A percentile compares a stretch with the other conserved stretches of the same genome.
Conservation (phyloP, 2,888 invertebrate genomes). For the Neoascia interrupta region DNA sequence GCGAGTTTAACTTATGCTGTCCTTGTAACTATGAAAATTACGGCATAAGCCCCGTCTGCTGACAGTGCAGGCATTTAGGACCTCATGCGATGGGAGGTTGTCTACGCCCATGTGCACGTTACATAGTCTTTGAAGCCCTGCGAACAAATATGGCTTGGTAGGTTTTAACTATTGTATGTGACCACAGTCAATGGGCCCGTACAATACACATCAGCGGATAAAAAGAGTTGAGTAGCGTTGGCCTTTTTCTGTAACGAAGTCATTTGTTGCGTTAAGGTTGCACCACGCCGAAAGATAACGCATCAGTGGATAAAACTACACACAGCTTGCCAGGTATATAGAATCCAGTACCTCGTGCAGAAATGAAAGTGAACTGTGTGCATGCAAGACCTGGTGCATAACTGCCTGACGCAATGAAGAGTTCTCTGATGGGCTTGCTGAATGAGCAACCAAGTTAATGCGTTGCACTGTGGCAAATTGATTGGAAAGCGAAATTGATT, state of each 20-base stretch:
- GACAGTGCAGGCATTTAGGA: not conserved
- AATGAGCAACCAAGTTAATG: constrained; percentile 3
- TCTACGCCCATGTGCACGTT: constrained; percentile 5
- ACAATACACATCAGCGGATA: not conserved
- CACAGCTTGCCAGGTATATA: not conserved
- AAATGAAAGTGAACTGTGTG: too few relatives aligned
- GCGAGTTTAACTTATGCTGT: constrained; percentile 24
- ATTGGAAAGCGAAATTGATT: not conserved
- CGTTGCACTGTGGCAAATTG: not conserved
- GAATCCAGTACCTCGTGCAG: not conserved
- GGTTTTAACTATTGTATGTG: not conserved
- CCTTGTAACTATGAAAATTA: constrained; percentile 33
- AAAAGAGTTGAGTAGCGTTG: not conserved
- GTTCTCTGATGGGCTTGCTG: constrained; percentile 18
- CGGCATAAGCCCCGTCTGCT: constrained; percentile 19
- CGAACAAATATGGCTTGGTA: constrained; percentile 14
- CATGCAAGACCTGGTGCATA: too few relatives aligned
- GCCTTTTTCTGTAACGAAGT: not conserved
- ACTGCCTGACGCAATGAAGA: constrained; percentile 20
- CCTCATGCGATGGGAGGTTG: not conserved
- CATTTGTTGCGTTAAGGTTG: not conserved
- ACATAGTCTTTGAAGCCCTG: constrained; percentile 5
- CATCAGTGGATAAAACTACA: constrained; percentile 6
- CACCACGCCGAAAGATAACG: constrained; percentile 13
- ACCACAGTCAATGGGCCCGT: not conserved